Conservation (phyloP, 2,888 invertebrate genomes). For the Idaea biselata region DNA sequence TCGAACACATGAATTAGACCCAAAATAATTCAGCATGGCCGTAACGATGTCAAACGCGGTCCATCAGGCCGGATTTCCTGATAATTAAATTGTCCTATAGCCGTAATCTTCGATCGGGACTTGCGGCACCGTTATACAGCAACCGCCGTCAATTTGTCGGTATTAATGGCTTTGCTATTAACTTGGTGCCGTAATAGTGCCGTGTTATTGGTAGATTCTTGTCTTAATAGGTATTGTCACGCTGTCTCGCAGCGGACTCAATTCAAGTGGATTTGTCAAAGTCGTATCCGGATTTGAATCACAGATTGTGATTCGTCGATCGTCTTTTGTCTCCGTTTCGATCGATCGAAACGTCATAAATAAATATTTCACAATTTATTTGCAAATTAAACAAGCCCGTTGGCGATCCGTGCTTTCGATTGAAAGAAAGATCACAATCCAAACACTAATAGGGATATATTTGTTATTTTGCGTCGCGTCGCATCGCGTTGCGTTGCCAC, state of each 20-base stretch:
- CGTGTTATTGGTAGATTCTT: not conserved
- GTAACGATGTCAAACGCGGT: conserved; percentile 4
- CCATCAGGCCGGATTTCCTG: conserved; percentile 15
- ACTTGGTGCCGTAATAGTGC: not conserved
- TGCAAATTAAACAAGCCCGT: too few species aligned
- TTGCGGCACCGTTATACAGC: not conserved
- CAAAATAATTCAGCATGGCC: not conserved
- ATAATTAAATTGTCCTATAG: conserved; percentile 13
- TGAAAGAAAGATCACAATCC: too few species aligned
- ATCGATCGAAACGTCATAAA: not conserved
- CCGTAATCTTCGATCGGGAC: not conserved
- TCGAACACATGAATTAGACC: not conserved
- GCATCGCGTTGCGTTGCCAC: too few species aligned
- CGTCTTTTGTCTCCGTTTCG: not conserved
- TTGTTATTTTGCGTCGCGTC: too few species aligned
- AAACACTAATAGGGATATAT: too few species aligned
- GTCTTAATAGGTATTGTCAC: not conserved
- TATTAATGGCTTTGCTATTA: not conserved
- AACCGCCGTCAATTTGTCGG: not conserved
- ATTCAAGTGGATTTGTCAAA: not conserved
- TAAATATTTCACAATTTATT: too few species aligned
- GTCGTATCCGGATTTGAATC: not conserved
- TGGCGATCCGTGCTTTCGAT: too few species aligned
- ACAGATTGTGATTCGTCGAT: not conserved
- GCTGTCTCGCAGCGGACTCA: not conserved